phyloP scores from a whole-genome alignment of 2,797 vertebrate species.

The Pygocentrus nattereri region DNA sequence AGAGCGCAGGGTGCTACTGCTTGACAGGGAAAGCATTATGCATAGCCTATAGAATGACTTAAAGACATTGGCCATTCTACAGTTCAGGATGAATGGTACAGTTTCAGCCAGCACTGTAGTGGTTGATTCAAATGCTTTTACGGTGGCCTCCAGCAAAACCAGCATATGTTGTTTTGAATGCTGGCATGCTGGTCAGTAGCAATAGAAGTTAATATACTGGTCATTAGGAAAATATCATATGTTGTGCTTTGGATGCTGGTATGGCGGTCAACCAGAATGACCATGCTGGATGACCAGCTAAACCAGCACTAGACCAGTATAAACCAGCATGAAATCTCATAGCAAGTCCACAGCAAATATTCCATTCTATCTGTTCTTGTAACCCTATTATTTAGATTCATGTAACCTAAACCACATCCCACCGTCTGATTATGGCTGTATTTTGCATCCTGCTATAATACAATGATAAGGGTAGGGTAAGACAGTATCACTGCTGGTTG shows the following conservation, averaged over 20 bases:
- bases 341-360: not conserved
- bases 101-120: not conserved
- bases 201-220: no score
- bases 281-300: no score
- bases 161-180: no score
- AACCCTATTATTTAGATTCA: not conserved
- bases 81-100: not conserved
- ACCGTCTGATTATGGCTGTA: not conserved
- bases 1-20: not conserved
- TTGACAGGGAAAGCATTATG: not conserved
- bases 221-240: no score
- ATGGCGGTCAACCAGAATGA: no score
- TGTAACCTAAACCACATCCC: not conserved
- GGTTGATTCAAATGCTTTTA: not conserved
- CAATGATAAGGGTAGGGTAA: not conserved
- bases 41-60: not conserved
- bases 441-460: not conserved
- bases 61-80: constrained; percentile 1
- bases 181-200: no score
- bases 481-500: not conserved
- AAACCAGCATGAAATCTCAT: no score
- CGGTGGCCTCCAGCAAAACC: not conserved
- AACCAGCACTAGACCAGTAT: no score
- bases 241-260: no score
- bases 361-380: not conserved